phyloP scores from a whole-genome alignment of 1,140 invertebrate species.

The Aphidius gifuensis region DNA sequence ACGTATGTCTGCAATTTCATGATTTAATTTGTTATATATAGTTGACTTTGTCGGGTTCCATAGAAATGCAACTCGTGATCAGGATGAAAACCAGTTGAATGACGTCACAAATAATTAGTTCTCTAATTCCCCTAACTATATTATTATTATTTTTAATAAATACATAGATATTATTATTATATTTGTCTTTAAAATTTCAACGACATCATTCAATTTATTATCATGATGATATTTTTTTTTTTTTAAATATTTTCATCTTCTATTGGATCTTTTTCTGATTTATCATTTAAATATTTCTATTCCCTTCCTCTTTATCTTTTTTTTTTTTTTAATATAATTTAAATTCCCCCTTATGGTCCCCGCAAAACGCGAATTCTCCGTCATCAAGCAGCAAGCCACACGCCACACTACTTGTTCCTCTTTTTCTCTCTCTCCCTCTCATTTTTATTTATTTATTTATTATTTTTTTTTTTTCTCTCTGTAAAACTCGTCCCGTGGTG shows the following conservation, averaged over 20 bases:
- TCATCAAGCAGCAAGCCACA: conserved; percentile 4
- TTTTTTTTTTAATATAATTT: background rate
- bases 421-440: conserved; percentile 11
- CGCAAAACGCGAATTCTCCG: background rate
- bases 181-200: background rate
- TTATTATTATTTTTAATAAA: conserved; percentile 24
- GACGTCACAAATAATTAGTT: conserved; percentile 54
- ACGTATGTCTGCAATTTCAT: no score
- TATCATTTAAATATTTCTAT: background rate
- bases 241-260: background rate
- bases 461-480: no score
- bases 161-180: no score
- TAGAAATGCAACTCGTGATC: no score
- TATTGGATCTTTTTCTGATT: conserved; percentile 2
- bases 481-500: conserved; percentile 17
- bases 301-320: no score
- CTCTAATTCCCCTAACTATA: conserved; percentile 36
- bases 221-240: conserved; percentile 2
- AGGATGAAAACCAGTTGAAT: conserved; percentile 45
- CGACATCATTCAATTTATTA: conserved; percentile 11
- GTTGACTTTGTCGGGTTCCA: no score
- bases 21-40: no score
- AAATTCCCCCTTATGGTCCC: background rate
- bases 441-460: conserved; percentile 8
- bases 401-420: conserved; percentile 17